Evolutionary conservation across 2,113 vertebrate species (phyloP).

Genomic region (Nasalis larvatus): DNA sequence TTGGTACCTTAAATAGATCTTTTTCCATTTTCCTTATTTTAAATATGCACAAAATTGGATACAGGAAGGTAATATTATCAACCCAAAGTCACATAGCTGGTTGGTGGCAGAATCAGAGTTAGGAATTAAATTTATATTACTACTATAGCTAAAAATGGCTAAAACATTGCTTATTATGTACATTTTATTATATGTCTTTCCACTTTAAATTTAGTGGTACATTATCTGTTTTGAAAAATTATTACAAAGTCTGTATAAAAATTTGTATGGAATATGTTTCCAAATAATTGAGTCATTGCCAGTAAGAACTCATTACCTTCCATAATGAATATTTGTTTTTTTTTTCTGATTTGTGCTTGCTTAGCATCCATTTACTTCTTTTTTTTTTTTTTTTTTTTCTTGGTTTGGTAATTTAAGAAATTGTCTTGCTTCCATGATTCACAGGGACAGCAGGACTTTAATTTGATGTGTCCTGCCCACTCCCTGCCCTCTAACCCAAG

Average conservation of each 20-base stretch:
- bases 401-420: not conserved
- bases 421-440: not conserved
- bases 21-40: not conserved
- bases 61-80: not conserved
- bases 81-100: not conserved
- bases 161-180: not conserved
- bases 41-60: not conserved
- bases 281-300: not conserved
- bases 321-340: not conserved
- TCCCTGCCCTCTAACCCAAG: not conserved
- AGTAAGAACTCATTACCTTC: not conserved
- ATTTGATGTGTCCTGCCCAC: not conserved
- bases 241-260: not conserved
- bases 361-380: not conserved
- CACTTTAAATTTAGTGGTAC: not conserved
- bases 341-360: not conserved
- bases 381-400: not conserved
- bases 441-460: not conserved
- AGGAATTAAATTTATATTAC: not conserved
- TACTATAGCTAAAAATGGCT: not conserved
- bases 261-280: not conserved
- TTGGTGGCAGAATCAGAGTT: not conserved
- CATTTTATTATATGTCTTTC: not conserved
- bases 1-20: not conserved
- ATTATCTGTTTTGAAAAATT: not conserved